phyloP scores from a whole-genome alignment of 1,140 invertebrate genomes.

The Lucilia cuprina region DNA sequence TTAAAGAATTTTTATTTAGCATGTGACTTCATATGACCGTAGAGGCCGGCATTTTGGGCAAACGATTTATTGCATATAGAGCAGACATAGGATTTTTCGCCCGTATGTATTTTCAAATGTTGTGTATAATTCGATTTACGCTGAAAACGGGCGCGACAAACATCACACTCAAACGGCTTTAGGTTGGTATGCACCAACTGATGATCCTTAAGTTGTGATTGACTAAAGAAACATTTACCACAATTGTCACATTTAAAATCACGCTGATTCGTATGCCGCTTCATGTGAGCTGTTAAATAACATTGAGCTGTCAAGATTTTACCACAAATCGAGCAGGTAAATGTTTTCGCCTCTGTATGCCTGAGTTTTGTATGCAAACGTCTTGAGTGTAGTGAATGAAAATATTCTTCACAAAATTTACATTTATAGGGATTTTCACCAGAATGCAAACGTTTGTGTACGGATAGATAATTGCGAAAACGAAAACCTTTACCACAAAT shows the following conservation, averaged over 20 bases:
- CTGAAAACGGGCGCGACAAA: constrained; percentile 78
- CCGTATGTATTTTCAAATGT: constrained; percentile 80
- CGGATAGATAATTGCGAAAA: constrained; percentile 62
- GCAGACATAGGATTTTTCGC: constrained; percentile 78
- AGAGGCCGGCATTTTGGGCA: constrained; percentile 32
- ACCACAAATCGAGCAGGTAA: constrained; percentile 49
- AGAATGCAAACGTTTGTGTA: constrained; percentile 77
- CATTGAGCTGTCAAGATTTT: constrained; percentile 51
- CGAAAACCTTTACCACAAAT: constrained; percentile 68
- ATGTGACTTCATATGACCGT: constrained; percentile 37
- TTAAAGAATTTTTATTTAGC: not conserved
- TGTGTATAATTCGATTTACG: constrained; percentile 88
- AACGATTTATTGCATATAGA: constrained; percentile 61
- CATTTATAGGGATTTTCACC: constrained; percentile 76
- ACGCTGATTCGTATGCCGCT: constrained; percentile 56
- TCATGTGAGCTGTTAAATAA: constrained; percentile 52
- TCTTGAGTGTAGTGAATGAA: constrained; percentile 53
- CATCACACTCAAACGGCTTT: constrained; percentile 75
- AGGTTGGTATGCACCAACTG: constrained; percentile 83
- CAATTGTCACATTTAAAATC: constrained; percentile 47
- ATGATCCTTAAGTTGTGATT: constrained; percentile 56
- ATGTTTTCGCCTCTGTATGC: constrained; percentile 43
- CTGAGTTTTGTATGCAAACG: constrained; percentile 49
- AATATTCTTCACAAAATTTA: constrained; percentile 41
- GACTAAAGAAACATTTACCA: constrained; percentile 51